Evolutionary conservation across 2,113 vertebrate genomes (phyloP), one percentile per base, ranked within the genome.

Genomic region (Takifugu bimaculatus): DNA sequence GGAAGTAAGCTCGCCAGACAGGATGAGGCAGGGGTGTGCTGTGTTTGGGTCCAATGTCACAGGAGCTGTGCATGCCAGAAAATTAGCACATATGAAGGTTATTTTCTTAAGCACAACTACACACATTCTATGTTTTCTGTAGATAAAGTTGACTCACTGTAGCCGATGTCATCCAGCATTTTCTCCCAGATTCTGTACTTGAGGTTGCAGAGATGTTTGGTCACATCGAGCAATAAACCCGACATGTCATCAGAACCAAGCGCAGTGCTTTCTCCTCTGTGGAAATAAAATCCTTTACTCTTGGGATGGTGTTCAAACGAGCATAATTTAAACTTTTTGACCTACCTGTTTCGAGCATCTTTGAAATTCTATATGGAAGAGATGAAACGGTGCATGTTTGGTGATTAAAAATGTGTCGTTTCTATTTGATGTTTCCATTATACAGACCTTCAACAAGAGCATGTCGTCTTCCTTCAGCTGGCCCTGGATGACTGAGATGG

Each of bases 31-130:
- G 27, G 91, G 91, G 73, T 91, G 90, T 26, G 90, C 88, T 58
- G 91, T 89, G 81, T 88, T 91, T 68, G 85, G 87, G 69, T 92
- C 90, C 70, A 92, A 70, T 47, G 81, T 91, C 64, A 92, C 84
- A 6, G 89, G 86, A 57, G 63, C 91, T 91, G 35, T 11, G 62
- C 68, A 44, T 57, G 58, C 50, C 44, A 81, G 60, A 54, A 82
- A 77, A 71, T 64, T 1, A 61, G 57, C 11, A 47, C 4, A 60
- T n/a, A n/a, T n/a, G n/a, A n/a, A n/a, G n/a, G n/a, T n/a, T n/a
- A n/a, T n/a, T n/a, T n/a, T n/a, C n/a, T n/a, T n/a, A n/a, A n/a
- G n/a, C n/a, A n/a, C n/a, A n/a, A n/a, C n/a, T n/a, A n/a, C n/a
- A 51, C 11, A 29, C 48, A 2, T n/a, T n/a, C 27, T 25, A 3